Evolutionary conservation across 53 echinoderm and acorn worm species (phyloP), one percentile per base, ranked within the genome.

Genomic region (Crossaster papposus): DNA sequence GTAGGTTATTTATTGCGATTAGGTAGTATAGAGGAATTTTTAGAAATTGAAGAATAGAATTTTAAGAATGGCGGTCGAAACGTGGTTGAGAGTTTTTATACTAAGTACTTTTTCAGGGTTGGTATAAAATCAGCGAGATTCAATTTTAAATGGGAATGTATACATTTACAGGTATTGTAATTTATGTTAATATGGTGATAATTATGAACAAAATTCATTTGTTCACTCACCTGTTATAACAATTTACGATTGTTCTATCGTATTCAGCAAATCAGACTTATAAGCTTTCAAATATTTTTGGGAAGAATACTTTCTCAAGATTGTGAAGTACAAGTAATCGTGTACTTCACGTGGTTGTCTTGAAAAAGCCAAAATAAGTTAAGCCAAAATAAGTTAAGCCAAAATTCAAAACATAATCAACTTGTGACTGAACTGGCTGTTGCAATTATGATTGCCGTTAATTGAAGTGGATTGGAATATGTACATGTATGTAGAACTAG

Each of bases 131-230:
- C 68, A 68, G 68, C 22, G 68, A 68, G 68, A 68, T 11, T n/a
- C 17, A 68, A 26, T 68, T 68, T 68, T 28, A n/a, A 68, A 68
- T 68, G 28, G 28, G 3, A 68, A 4, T 70, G 28, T 82, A 82
- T 33, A 81, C 63, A 82, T 38, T n/a, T 64, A 65, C 65, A 70
- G 65, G 65, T 82, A 82, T 20, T 58, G 58, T 58, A 58, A 82
- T 65, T 82, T 82, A 82, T 82, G 30, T 23, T 68, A 65, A 81
- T 82, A 82, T 82, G 30, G 13, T 68, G 37, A 81, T 33, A 68
- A 82, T 73, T 73, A 73, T 73, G 74, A 73, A 73, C 12, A 2
- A 73, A 58, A 15, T 58, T 58, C 58, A 58, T 20, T 20, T 58
- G 58, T 58, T 58, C 22, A 44, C 44, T 58, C 58, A 0, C 58